phyloP scores from a whole-genome alignment of 2,888 invertebrate genomes.

The Tiphia femorata region DNA sequence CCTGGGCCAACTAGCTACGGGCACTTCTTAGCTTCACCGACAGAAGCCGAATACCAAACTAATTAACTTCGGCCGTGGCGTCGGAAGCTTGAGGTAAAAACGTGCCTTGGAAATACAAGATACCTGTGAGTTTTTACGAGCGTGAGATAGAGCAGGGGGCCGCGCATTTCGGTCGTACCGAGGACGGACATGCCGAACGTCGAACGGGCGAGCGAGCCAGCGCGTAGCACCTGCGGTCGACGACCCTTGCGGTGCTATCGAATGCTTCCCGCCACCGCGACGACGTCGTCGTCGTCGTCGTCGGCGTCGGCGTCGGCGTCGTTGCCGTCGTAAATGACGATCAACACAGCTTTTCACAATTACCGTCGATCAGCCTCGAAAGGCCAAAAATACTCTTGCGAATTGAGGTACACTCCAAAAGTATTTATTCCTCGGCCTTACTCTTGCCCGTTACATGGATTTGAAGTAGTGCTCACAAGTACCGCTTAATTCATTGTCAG shows the following conservation, averaged over 20 bases:
- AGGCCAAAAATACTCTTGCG: no score
- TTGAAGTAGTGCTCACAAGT: no score
- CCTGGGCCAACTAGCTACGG: no score
- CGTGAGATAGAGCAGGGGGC: slow-evolving; percentile 30
- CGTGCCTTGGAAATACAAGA: slow-evolving; percentile 23
- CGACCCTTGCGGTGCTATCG: slow-evolving; percentile 63
- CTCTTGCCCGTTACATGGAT: no score
- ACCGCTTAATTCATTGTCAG: no score
- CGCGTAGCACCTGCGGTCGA: slow-evolving; percentile 67
- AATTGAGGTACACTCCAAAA: no score
- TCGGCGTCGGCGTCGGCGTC: slow-evolving; percentile 2
- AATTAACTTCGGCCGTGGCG: slow-evolving; percentile 20
- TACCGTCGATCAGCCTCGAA: no score
- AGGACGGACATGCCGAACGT: slow-evolving; percentile 34
- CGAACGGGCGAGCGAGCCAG: slow-evolving; percentile 22
- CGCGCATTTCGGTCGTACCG: slow-evolving; percentile 35
- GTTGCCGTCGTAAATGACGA: no score
- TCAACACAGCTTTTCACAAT: no score
- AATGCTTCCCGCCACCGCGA: slow-evolving; percentile 58
- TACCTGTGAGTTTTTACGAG: slow-evolving; percentile 37
- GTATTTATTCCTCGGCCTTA: no score
- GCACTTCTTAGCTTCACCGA: no score
- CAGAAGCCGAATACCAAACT: neutral
- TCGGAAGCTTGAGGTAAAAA: slow-evolving; percentile 6
- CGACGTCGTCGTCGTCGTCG: slow-evolving; percentile 34